phyloP scores from a whole-genome alignment of 1,140 invertebrate species.

The Zaprionus davidi region DNA sequence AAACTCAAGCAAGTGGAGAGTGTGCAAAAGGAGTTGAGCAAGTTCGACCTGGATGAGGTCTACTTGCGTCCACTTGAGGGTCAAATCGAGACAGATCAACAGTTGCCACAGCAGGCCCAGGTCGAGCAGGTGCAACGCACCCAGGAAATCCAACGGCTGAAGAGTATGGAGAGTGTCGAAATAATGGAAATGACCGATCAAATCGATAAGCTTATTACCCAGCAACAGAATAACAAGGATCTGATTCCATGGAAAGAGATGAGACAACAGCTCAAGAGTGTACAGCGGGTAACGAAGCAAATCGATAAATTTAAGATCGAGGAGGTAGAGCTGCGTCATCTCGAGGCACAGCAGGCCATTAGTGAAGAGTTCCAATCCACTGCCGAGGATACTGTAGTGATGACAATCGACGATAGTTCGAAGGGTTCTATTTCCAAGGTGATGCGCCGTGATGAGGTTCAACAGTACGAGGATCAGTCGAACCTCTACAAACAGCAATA shows the following conservation, averaged over 20 bases:
- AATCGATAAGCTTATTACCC: slow-evolving; percentile 77
- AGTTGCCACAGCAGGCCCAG: slow-evolving; percentile 66
- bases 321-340: slow-evolving; percentile 74
- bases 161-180: slow-evolving; percentile 84
- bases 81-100: slow-evolving; percentile 65
- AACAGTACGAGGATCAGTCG: slow-evolving; percentile 71
- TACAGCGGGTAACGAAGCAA: slow-evolving; percentile 74
- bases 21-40: slow-evolving; percentile 76
- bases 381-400: slow-evolving; percentile 54
- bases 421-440: slow-evolving; percentile 77
- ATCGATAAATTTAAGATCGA: slow-evolving; percentile 83
- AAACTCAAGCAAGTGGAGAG: slow-evolving; percentile 76
- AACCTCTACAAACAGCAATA: slow-evolving; percentile 70
- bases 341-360: slow-evolving; percentile 65
- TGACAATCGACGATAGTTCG: slow-evolving; percentile 73
- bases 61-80: slow-evolving; percentile 70
- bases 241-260: slow-evolving; percentile 82
- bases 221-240: slow-evolving; percentile 71
- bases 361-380: slow-evolving; percentile 57
- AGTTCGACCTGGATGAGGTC: slow-evolving; percentile 80
- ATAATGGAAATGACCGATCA: slow-evolving; percentile 83
- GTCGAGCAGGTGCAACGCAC: slow-evolving; percentile 65
- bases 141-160: slow-evolving; percentile 74
- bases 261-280: slow-evolving; percentile 81
- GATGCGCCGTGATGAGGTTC: slow-evolving; percentile 60